Conservation (phyloP, 1,140 invertebrate genomes). For the Drosophila funebris region DNA sequence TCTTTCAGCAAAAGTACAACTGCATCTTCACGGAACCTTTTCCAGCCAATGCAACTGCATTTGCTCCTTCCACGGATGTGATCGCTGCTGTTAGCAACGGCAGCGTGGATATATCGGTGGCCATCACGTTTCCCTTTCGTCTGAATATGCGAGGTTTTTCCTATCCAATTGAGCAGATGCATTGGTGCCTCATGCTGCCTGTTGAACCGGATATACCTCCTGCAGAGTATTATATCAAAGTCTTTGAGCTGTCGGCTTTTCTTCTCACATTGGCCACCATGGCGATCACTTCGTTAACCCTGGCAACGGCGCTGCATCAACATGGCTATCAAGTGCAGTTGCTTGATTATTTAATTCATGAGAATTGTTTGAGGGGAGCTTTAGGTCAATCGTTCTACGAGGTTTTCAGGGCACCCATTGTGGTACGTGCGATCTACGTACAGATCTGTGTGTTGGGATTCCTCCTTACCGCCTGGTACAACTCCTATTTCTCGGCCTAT, state of each 20-base stretch:
- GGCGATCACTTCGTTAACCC: slow-evolving; percentile 41
- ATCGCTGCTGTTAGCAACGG: slow-evolving; percentile 58
- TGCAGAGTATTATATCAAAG: slow-evolving; percentile 62
- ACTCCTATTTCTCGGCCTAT: slow-evolving; percentile 74
- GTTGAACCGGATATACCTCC: slow-evolving; percentile 67
- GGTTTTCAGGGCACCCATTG: slow-evolving; percentile 42
- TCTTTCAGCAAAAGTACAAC: slow-evolving; percentile 63
- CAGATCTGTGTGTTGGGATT: slow-evolving; percentile 72
- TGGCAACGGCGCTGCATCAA: slow-evolving; percentile 42
- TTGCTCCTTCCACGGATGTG: slow-evolving; percentile 49
- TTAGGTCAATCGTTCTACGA: slow-evolving; percentile 70
- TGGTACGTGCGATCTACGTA: slow-evolving; percentile 64
- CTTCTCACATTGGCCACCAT: slow-evolving; percentile 46
- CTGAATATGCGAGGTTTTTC: slow-evolving; percentile 33
- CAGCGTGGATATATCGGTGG: slow-evolving; percentile 64
- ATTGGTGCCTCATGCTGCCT: slow-evolving; percentile 71
- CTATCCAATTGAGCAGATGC: slow-evolving; percentile 67
- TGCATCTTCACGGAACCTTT: slow-evolving; percentile 47
- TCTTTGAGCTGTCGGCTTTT: slow-evolving; percentile 65
- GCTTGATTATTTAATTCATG: slow-evolving; percentile 62
- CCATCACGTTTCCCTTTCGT: slow-evolving; percentile 53
- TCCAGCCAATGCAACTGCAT: slow-evolving; percentile 3
- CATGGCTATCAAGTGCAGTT: slow-evolving; percentile 51
- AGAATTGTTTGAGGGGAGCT: slow-evolving; percentile 64
- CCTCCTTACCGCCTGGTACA: slow-evolving; percentile 72